Conservation (phyloP, 2,113 vertebrate genomes). For the Neomonachus schauinslandi region DNA sequence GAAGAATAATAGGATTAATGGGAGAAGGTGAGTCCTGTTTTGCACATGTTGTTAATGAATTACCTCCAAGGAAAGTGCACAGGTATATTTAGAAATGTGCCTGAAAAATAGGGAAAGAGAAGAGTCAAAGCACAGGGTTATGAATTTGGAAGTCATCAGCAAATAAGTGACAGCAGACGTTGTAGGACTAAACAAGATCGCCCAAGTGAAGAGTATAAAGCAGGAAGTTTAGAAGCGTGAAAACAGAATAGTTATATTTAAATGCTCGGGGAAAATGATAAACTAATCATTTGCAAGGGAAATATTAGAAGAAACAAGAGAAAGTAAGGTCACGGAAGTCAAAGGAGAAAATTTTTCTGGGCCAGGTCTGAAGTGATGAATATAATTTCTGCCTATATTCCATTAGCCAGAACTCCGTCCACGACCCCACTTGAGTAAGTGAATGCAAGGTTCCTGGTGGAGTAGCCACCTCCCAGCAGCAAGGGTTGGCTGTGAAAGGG, state of each 20-base stretch:
- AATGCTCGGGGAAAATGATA: background rate
- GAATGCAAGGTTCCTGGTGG: background rate
- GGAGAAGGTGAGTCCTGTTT: background rate
- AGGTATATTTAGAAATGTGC: slow-evolving; percentile 13
- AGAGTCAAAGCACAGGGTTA: background rate
- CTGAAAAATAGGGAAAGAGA: background rate
- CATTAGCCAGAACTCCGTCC: background rate
- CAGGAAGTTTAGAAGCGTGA: background rate
- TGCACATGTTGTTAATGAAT: slow-evolving; percentile 8
- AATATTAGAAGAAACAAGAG: background rate
- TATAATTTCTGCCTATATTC: slow-evolving; percentile 3
- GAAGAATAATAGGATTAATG: background rate
- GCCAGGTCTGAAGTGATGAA: background rate
- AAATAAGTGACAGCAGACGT: background rate
- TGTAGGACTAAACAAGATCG: background rate
- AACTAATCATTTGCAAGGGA: background rate
- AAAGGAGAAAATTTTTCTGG: background rate
- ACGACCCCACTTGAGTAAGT: background rate
- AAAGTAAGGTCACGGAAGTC: background rate
- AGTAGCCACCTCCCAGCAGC: background rate
- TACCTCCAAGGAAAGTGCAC: background rate
- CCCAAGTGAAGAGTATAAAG: slow-evolving; percentile 17
- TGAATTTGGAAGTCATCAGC: background rate
- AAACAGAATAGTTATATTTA: background rate
- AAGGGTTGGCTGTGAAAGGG: background rate